Evolutionary conservation across 2,888 invertebrate species (phyloP).

Genomic region (Morpho deidamia): DNA sequence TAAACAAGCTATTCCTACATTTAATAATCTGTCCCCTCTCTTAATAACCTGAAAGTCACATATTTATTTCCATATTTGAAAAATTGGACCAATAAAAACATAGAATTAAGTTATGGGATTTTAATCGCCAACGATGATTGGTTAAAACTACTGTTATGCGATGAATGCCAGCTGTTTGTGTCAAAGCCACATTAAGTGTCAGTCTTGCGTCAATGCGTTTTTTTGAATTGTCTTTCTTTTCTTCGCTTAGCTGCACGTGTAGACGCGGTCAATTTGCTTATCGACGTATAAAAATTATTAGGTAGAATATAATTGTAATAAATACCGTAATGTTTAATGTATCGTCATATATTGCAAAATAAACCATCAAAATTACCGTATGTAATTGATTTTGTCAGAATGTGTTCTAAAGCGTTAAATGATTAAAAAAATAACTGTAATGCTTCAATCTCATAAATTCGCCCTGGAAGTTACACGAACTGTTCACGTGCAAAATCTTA

Average conservation of each 20-base stretch:
- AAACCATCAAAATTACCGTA: no score
- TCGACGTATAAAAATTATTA: slow-evolving; percentile 41
- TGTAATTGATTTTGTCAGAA: not conserved
- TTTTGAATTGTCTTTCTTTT: slow-evolving; percentile 50
- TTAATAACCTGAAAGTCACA: no score
- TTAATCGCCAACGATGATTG: no score
- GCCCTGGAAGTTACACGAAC: slow-evolving; percentile 18
- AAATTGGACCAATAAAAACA: no score
- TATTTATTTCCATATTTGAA: no score
- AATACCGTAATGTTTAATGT: not conserved
- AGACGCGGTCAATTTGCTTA: slow-evolving; percentile 64
- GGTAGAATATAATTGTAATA: slow-evolving; percentile 28
- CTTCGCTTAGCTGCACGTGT: slow-evolving; percentile 64
- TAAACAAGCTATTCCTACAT: no score
- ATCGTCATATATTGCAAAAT: no score
- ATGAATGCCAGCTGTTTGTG: no score
- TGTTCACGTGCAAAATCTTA: slow-evolving; percentile 25
- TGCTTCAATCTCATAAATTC: slow-evolving; percentile 10
- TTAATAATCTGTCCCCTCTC: no score
- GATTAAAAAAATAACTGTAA: slow-evolving; percentile 7
- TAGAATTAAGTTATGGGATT: no score
- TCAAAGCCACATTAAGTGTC: not conserved
- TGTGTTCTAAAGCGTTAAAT: slow-evolving; percentile 4
- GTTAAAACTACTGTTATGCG: no score
- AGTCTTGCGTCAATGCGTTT: slow-evolving; percentile 6